Conservation (phyloP, 2,888 invertebrate species). For the Lagria hirta region DNA sequence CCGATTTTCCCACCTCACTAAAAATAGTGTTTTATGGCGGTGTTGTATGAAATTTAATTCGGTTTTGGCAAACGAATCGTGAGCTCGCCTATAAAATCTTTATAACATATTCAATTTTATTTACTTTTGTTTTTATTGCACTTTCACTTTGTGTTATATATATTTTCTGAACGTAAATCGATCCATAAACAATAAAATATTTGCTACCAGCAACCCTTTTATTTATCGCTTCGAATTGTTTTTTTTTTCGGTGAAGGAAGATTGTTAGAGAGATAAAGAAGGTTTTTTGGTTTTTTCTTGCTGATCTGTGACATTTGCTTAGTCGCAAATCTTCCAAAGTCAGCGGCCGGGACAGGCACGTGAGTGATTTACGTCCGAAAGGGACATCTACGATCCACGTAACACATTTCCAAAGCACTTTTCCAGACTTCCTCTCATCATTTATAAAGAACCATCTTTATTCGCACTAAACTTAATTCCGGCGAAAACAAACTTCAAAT, state of each 20-base stretch:
- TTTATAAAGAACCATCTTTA: constrained; percentile 12
- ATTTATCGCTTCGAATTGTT: constrained; percentile 2
- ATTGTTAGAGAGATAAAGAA: constrained; percentile 37
- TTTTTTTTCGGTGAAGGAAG: constrained; percentile 12
- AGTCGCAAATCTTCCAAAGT: constrained; percentile 56
- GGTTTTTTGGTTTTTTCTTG: constrained; percentile 48
- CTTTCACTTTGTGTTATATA: constrained; percentile 28
- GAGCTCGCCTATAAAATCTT: constrained; percentile 28
- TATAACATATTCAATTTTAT: constrained; percentile 35
- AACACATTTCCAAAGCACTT: constrained; percentile 19
- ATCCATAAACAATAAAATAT: constrained; percentile 34
- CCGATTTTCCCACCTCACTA: constrained; percentile 8
- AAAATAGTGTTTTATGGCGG: constrained; percentile 18
- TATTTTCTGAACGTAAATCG: constrained; percentile 27
- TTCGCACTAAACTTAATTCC: not conserved
- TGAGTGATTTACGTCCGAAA: constrained; percentile 54
- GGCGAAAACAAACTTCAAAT: too few species aligned
- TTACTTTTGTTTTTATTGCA: constrained; percentile 34
- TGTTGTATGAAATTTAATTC: constrained; percentile 4
- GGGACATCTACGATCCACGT: constrained; percentile 38
- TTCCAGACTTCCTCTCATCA: constrained; percentile 4
- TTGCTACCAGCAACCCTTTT: constrained; percentile 24
- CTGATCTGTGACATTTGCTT: constrained; percentile 54
- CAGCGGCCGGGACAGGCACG: constrained; percentile 51
- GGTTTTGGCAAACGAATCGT: not conserved